Evolutionary conservation across 2,113 vertebrate genomes (phyloP), one percentile per base, ranked within the genome.

Genomic region (crab-eating macaque (Macaca fascicularis)): DNA sequence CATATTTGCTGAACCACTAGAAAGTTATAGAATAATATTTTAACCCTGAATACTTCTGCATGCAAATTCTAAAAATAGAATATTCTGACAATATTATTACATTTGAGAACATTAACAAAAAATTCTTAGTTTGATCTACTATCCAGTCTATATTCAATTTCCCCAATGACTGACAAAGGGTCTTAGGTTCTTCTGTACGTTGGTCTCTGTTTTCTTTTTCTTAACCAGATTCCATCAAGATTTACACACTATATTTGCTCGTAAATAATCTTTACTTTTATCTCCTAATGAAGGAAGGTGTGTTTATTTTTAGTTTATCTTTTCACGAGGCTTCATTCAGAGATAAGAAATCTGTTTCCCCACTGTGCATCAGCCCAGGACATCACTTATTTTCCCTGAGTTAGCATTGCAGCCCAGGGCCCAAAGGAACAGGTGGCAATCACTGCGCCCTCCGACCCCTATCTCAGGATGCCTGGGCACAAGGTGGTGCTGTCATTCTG

Each of bases 381-480:
- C 1, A 4, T 64, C 16, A 17, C 9, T 19, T 32, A 9, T 4
- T 75, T 45, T 43, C 27, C 27, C 50, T 5, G 3, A 61, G 23
- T 27, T 52, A 22, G n/a, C 22, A 50, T 22, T 17, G 32, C 45
- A 52, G 3, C 4, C n/a, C 23, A 40, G 5, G 52, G 67, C 48
- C 48, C 57, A 5, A 16, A 27, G 22, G 14, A 6, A 19, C 19
- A 22, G 48, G 38, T 43, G 12, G 40, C 8, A 27, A 1, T 11
- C 57, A 48, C 13, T 12, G 8, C n/a, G 0, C 23, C 48, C 55
- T 30, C 55, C 4, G 5, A 59, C 7, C 23, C 13, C 1, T 25
- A 27, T 2, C 27, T 30, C 14, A 6, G 23, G n/a, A 30, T 13
- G 4, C 38, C 1, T 35, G 10, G 4, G 40, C 30, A 59, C 38